A percentile compares a stretch with the other conserved stretches of the same genome.
Conservation (phyloP, 2,888 invertebrate species). For the Nymphalis c-album region DNA sequence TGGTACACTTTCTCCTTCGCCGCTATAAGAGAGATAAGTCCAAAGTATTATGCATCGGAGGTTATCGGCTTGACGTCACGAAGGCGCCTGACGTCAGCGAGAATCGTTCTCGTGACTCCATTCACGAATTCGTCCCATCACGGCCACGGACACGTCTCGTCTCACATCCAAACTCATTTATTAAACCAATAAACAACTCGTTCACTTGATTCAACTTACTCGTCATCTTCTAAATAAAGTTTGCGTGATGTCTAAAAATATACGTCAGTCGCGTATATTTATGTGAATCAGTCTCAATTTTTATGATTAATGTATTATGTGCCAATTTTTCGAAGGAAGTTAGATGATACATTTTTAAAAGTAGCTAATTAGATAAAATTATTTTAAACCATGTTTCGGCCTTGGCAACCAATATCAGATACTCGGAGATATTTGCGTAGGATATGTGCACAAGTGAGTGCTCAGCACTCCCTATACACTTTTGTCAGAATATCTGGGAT, state of each 20-base stretch:
- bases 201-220: slow-evolving; percentile 10
- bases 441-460: too few relatives aligned
- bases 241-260: slow-evolving; percentile 9
- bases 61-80: slow-evolving; percentile 60
- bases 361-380: not conserved
- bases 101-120: slow-evolving; percentile 63
- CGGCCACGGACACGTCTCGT: slow-evolving; percentile 54
- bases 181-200: slow-evolving; percentile 29
- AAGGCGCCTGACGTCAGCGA: slow-evolving; percentile 57
- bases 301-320: not conserved
- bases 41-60: slow-evolving; percentile 44
- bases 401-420: too few relatives aligned
- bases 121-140: slow-evolving; percentile 69
- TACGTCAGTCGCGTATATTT: not conserved
- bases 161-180: slow-evolving; percentile 33
- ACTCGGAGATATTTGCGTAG: too few relatives aligned
- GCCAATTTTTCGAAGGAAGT: not conserved
- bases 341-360: not conserved
- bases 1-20: not conserved
- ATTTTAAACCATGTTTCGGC: too few relatives aligned
- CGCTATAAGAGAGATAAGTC: not conserved
- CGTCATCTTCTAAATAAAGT: slow-evolving; percentile 24
- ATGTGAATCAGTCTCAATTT: not conserved
- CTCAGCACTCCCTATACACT: too few relatives aligned
- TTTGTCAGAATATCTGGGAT: too few relatives aligned